These are phyloP conservation scores for Cyphomyrmex costatus DNA, from an alignment of 1,140 invertebrate genomes.

Conservation along the genomic window DNA sequence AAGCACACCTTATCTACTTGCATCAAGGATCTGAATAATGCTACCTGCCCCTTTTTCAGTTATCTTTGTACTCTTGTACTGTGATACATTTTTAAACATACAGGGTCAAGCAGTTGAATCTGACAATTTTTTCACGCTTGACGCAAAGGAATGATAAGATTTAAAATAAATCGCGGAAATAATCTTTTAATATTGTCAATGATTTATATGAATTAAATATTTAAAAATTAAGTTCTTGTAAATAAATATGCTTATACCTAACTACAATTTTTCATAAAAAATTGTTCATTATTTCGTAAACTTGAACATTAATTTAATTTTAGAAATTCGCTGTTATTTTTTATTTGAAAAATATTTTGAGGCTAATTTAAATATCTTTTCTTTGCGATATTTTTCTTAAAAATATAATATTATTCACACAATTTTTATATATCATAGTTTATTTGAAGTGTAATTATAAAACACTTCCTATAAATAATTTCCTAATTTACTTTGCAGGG, in stretches of 20 bases:
- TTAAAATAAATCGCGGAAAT: background rate
- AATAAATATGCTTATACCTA: background rate
- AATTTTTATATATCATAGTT: no score
- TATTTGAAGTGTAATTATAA: no score
- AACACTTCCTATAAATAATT: no score
- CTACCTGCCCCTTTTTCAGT: constrained; percentile 16
- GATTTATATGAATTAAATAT: background rate
- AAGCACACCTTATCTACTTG: no score
- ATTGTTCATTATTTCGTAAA: background rate
- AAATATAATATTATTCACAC: no score
- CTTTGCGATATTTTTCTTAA: background rate
- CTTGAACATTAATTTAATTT: background rate
- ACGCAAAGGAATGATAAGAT: background rate
- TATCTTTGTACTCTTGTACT: constrained; percentile 38
- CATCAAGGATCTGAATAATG: background rate
- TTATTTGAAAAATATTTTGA: background rate
- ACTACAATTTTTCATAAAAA: background rate
- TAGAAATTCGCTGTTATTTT: background rate
- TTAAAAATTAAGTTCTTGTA: background rate
- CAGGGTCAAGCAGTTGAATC: background rate
- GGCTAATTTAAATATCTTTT: background rate
- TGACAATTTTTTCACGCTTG: background rate
- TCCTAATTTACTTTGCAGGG: no score
- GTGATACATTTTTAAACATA: constrained; percentile 41
- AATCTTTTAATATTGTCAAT: background rate